phyloP scores from a whole-genome alignment of 2,797 vertebrate species.

The Brachyrhaphis roseni region DNA sequence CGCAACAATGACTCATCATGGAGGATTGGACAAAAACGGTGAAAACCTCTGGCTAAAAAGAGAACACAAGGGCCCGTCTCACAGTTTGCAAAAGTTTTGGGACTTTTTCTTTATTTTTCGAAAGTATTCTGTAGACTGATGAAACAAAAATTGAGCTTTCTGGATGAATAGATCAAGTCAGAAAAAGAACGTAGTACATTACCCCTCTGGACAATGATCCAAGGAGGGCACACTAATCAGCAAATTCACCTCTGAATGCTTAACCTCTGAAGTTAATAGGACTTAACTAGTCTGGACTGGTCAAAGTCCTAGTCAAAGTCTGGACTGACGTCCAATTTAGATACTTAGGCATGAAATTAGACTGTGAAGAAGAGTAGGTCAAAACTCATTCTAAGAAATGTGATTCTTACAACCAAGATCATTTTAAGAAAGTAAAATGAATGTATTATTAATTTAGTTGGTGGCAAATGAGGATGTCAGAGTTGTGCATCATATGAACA shows the following conservation, averaged over 20 bases:
- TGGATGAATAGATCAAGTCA: neutral
- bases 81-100: neutral
- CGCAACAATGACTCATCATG: neutral
- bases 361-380: neutral
- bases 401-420: neutral
- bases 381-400: neutral
- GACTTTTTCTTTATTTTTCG: neutral
- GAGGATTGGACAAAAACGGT: neutral
- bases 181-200: neutral
- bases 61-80: neutral
- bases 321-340: neutral
- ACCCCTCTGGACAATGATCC: neutral
- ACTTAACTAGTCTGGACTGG: no score
- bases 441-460: neutral
- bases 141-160: neutral
- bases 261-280: neutral
- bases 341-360: neutral
- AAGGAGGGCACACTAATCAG: neutral
- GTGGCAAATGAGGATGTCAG: neutral
- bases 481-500: neutral
- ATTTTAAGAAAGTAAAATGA: neutral
- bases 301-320: constrained; percentile 1
- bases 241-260: neutral
- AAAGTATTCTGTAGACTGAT: neutral
- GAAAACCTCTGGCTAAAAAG: neutral